Conservation (phyloP, 2,113 vertebrate species). For the Numida meleagris region DNA sequence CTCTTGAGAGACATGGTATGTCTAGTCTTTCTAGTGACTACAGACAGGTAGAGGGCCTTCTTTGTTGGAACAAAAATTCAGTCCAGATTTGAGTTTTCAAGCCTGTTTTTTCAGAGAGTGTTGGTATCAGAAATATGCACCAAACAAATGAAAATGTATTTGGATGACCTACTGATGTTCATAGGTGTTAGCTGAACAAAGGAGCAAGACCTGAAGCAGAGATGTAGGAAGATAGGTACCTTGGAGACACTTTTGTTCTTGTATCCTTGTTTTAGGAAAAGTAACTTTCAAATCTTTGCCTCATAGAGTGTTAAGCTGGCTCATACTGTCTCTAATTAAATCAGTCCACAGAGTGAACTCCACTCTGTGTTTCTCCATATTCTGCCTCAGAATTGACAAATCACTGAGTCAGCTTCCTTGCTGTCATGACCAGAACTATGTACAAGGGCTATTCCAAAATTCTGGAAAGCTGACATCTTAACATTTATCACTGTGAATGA, state of each 20-base stretch:
- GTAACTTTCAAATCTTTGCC: not conserved
- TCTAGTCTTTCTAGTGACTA: not conserved
- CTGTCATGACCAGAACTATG: not conserved
- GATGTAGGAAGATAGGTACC: not conserved
- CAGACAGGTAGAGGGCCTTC: not conserved
- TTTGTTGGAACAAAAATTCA: not conserved
- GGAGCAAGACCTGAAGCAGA: not conserved
- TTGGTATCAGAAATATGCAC: not conserved
- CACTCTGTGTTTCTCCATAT: not conserved
- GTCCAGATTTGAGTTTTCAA: not conserved
- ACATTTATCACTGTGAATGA: not conserved
- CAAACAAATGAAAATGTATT: not conserved
- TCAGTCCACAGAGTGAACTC: not conserved
- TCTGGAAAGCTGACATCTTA: not conserved
- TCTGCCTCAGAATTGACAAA: not conserved
- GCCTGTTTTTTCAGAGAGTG: not conserved
- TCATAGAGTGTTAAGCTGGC: not conserved
- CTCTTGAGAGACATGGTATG: not conserved
- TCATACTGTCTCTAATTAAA: not conserved
- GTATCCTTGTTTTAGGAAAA: not conserved
- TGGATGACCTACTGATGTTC: not conserved
- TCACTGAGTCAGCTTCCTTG: not conserved
- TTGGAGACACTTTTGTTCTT: not conserved
- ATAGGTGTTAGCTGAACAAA: not conserved
- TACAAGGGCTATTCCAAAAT: not conserved